These are phyloP conservation scores for Conger conger DNA, from an alignment of 2,113 vertebrate genomes.

Conservation along the genomic window DNA sequence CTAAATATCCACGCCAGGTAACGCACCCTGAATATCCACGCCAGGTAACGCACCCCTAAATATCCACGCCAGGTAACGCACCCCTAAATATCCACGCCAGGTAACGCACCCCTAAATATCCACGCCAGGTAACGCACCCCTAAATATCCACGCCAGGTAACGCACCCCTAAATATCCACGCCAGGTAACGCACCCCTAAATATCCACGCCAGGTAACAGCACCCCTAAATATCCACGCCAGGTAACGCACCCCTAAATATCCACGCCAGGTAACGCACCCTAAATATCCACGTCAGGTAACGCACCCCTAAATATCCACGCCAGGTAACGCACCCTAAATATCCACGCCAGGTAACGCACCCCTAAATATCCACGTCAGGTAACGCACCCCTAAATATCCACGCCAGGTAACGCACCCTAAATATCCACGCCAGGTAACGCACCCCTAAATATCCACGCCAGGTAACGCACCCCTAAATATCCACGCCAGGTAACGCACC, in stretches of 20 bases:
- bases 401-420: too few relatives aligned
- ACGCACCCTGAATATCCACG: constrained; percentile 71
- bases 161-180: too few relatives aligned
- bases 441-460: too few relatives aligned
- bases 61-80: background rate
- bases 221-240: constrained; percentile 78
- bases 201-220: constrained; percentile 82
- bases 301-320: background rate
- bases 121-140: background rate
- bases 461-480: background rate
- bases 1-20: constrained; percentile 90
- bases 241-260: constrained; percentile 58
- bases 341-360: background rate
- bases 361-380: background rate
- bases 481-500: background rate
- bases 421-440: too few relatives aligned
- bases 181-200: too few relatives aligned
- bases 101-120: background rate
- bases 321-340: background rate
- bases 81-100: background rate
- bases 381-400: background rate
- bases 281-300: background rate
- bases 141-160: background rate
- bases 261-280: background rate
- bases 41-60: constrained; percentile 69